A percentile compares a stretch with the other conserved stretches of the same genome.
These are phyloP conservation scores for Tetramorium parvispinum DNA, from an alignment of 1,140 invertebrate species.

Conservation along the genomic window DNA sequence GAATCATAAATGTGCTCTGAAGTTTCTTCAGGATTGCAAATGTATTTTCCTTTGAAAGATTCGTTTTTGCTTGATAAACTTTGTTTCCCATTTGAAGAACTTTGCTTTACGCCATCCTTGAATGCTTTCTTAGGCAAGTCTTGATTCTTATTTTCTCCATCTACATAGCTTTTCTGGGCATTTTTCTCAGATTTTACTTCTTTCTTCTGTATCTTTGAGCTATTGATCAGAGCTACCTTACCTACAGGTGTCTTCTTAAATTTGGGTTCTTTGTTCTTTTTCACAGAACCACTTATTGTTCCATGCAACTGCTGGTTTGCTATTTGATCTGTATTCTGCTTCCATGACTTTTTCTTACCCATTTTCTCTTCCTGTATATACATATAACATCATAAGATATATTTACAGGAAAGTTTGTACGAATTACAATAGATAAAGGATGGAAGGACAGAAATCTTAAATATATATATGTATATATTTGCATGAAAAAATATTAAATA, in stretches of 20 bases:
- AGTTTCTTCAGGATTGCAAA: slow-evolving; percentile 2
- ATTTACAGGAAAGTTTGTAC: background rate
- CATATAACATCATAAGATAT: background rate
- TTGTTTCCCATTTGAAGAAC: background rate
- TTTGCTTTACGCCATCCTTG: background rate
- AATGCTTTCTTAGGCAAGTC: slow-evolving; percentile 2
- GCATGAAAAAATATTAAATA: background rate
- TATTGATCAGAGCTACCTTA: slow-evolving; percentile 68
- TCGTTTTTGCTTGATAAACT: background rate
- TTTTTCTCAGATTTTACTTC: slow-evolving; percentile 1
- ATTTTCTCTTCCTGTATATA: slow-evolving; percentile 6
- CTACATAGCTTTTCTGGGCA: background rate
- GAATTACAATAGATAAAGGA: background rate
- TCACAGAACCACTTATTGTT: slow-evolving; percentile 40
- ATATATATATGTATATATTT: background rate
- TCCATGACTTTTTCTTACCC: slow-evolving; percentile 24
- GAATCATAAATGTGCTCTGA: slow-evolving; percentile 58
- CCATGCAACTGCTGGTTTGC: background rate
- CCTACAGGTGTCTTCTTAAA: slow-evolving; percentile 68
- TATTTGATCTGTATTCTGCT: background rate
- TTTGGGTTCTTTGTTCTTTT: slow-evolving; percentile 66
- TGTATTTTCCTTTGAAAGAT: background rate
- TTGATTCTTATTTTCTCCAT: slow-evolving; percentile 20
- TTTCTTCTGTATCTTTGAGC: slow-evolving; percentile 6
- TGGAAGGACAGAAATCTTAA: background rate